These are phyloP conservation scores for Abrostola triplasia DNA, from an alignment of 2,888 invertebrate species.

Conservation along the genomic window DNA sequence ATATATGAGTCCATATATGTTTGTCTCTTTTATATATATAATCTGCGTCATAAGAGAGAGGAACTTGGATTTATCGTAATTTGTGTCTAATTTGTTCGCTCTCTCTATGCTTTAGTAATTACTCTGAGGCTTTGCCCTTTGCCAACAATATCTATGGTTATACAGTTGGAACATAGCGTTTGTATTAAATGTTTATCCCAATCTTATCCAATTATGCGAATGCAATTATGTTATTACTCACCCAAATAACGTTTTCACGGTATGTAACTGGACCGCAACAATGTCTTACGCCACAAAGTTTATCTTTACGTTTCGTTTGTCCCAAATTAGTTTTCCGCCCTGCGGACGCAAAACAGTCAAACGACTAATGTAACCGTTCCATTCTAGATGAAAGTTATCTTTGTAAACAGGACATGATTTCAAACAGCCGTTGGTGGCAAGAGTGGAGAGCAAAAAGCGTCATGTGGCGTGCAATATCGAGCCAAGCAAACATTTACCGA, in stretches of 20 bases:
- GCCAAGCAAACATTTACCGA: conserved; percentile 79
- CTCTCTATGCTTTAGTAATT: too few species aligned
- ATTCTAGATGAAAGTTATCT: conserved; percentile 65
- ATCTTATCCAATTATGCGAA: too few species aligned
- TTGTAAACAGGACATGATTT: conserved; percentile 69
- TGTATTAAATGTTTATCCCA: too few species aligned
- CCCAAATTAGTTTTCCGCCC: conserved; percentile 24
- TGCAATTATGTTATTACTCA: too few species aligned
- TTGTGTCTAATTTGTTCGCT: too few species aligned
- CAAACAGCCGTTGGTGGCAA: conserved; percentile 58
- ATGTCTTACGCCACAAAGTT: conserved; percentile 5
- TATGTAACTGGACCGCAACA: conserved; percentile 1
- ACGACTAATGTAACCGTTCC: conserved; percentile 56
- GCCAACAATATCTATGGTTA: neutral
- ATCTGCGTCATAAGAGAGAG: too few species aligned
- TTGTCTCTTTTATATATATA: too few species aligned
- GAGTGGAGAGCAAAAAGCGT: conserved; percentile 68
- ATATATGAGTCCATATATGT: too few species aligned
- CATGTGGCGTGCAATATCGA: conserved; percentile 80
- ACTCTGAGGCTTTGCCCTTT: too few species aligned
- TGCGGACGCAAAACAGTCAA: conserved; percentile 39
- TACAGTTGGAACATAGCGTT: too few species aligned
- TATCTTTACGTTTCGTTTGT: neutral
- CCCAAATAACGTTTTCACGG: neutral
- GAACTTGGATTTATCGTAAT: too few species aligned